These are phyloP conservation scores for Cranoglanis bouderius DNA, from an alignment of 2,113 vertebrate genomes.

Conservation along the genomic window DNA sequence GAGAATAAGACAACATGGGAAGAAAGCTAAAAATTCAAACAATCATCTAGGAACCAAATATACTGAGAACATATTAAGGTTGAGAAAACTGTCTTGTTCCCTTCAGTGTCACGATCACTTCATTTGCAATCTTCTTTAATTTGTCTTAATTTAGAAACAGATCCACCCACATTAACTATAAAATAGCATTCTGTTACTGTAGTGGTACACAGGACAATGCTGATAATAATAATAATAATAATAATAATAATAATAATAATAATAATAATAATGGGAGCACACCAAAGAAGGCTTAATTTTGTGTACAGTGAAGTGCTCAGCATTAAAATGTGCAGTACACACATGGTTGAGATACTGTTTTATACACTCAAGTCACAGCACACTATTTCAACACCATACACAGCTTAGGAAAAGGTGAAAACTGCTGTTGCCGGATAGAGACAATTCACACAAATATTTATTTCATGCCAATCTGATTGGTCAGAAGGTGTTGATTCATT, in stretches of 20 bases:
- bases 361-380: background rate
- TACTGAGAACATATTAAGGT: background rate
- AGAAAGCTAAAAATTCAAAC: background rate
- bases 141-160: background rate
- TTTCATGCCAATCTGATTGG: background rate
- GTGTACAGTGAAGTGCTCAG: background rate
- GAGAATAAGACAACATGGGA: background rate
- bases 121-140: background rate
- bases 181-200: background rate
- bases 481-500: background rate
- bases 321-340: background rate
- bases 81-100: background rate
- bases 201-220: slow-evolving; percentile 2
- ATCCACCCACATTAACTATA: background rate
- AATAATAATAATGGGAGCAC: background rate
- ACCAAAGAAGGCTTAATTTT: background rate
- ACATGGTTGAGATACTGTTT: background rate
- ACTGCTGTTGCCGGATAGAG: background rate
- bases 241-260: background rate
- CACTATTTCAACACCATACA: background rate
- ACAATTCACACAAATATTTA: background rate
- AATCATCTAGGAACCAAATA: background rate
- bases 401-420: background rate
- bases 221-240: too few relatives aligned
- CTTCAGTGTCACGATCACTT: background rate